These are phyloP conservation scores for Drosophila austrosaltans DNA, from an alignment of 2,888 invertebrate genomes.

Conservation along the genomic window DNA sequence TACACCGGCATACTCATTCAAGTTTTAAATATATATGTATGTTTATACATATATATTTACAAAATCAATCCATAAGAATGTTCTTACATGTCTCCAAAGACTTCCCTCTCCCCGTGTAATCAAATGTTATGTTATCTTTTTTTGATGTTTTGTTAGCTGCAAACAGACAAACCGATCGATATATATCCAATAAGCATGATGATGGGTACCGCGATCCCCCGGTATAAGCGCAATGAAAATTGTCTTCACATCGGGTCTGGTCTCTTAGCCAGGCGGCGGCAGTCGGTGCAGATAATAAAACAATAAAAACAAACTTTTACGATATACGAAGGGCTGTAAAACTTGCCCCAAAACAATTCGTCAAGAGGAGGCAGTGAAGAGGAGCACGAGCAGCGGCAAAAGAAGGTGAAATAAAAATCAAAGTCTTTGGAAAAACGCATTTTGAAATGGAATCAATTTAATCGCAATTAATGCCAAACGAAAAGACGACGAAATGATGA, in stretches of 20 bases:
- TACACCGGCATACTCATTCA: not conserved
- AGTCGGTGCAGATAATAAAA: slow-evolving; percentile 67
- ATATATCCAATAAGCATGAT: slow-evolving; percentile 31
- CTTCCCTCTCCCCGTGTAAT: slow-evolving; percentile 13
- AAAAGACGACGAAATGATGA: slow-evolving; percentile 23
- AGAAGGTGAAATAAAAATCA: slow-evolving; percentile 63
- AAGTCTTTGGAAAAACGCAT: slow-evolving; percentile 44
- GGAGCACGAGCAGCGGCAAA: slow-evolving; percentile 41
- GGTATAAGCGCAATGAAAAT: slow-evolving; percentile 66
- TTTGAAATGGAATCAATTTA: slow-evolving; percentile 73
- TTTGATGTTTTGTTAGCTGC: slow-evolving; percentile 73
- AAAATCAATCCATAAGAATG: slow-evolving; percentile 37
- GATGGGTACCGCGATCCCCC: slow-evolving; percentile 39
- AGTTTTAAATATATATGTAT: not conserved
- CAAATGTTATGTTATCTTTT: slow-evolving; percentile 44
- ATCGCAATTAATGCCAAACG: slow-evolving; percentile 72
- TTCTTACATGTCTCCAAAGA: not conserved
- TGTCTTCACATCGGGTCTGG: slow-evolving; percentile 60
- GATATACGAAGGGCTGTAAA: slow-evolving; percentile 71
- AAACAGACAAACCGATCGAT: slow-evolving; percentile 55
- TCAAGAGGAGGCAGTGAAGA: slow-evolving; percentile 42
- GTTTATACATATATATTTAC: slow-evolving; percentile 28
- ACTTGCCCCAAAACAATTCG: slow-evolving; percentile 65
- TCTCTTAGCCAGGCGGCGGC: not conserved
- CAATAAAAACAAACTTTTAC: slow-evolving; percentile 72